phyloP scores from a whole-genome alignment of 2,797 vertebrate species.

The Iguana delicatissima region DNA sequence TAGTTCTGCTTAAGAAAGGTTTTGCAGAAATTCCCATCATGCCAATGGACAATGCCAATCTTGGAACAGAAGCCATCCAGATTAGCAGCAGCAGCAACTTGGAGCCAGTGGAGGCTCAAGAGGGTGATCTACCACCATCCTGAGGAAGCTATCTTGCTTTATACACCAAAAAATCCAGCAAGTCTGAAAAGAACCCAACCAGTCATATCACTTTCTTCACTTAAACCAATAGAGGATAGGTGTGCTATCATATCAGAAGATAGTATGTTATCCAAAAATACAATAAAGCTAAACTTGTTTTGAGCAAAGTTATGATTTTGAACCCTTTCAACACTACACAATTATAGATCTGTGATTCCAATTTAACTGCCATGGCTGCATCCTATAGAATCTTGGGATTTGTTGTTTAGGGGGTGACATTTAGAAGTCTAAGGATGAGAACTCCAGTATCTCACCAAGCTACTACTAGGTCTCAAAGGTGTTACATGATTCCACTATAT shows the following conservation, averaged over 20 bases:
- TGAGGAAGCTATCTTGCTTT: neutral
- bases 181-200: neutral
- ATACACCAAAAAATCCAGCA: neutral
- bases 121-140: neutral
- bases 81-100: neutral
- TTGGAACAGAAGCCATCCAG: neutral
- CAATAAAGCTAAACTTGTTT: neutral
- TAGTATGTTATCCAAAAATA: neutral
- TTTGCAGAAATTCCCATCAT: neutral
- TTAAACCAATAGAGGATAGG: neutral
- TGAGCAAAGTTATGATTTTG: neutral
- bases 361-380: too few relatives aligned
- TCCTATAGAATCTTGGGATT: neutral
- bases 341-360: too few relatives aligned
- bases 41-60: neutral
- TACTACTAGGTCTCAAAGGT: too few relatives aligned
- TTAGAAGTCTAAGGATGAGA: too few relatives aligned
- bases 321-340: too few relatives aligned
- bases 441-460: too few relatives aligned
- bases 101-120: neutral
- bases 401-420: too few relatives aligned
- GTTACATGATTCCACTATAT: too few relatives aligned
- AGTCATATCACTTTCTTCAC: neutral
- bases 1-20: slow-evolving; percentile 6
- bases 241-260: neutral